Evolutionary conservation across 2,888 invertebrate genomes (phyloP), one percentile per base, ranked within the genome.

Genomic region (Microplitis manilae): DNA sequence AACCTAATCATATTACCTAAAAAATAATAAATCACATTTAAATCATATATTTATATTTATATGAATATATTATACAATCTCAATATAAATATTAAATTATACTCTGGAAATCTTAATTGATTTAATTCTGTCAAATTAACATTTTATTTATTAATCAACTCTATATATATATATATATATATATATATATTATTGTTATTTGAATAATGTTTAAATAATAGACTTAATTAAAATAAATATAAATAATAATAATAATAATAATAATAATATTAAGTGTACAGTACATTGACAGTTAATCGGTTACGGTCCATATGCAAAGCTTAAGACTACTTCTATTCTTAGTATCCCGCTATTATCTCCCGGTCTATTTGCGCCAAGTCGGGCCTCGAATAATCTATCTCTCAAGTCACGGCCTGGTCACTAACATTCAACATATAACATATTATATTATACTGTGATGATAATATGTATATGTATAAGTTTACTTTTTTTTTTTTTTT

Each of bases 341-440:
- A 82, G 84, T 80, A 78, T 82, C 83, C 83, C 82, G 83, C 79
- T 81, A 83, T 86, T 86, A 86, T 86, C 86, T 83, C 76, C 76
- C 79, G 83, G 83, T 83, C 83, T 84, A 84, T 85, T 85, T 79
- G 78, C 73, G 77, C 80, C 76, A 79, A 67, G 40, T 60, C 76
- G 59, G 67, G 65, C 39, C 65, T 69, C 62, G 75, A 70, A 68
- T 50, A 50, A 50, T 50, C 50, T 75, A 69, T 69, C 70, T 38
- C 65, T 50, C 40, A 39, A 75, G 59, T 69, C 30, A 62, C 69
- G 17, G 50, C 50, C 50, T 50, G 50, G 50, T 50, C 50, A 50
- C 50, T 50, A 50, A 50, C 50, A 50, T 50, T 9, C 13, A 50
- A 50, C 50, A 50, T 50, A 50, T 50, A 50, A 50, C 50, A 50